These are phyloP conservation scores for Goniozus legneri DNA, from an alignment of 1,140 invertebrate species.

Conservation along the genomic window DNA sequence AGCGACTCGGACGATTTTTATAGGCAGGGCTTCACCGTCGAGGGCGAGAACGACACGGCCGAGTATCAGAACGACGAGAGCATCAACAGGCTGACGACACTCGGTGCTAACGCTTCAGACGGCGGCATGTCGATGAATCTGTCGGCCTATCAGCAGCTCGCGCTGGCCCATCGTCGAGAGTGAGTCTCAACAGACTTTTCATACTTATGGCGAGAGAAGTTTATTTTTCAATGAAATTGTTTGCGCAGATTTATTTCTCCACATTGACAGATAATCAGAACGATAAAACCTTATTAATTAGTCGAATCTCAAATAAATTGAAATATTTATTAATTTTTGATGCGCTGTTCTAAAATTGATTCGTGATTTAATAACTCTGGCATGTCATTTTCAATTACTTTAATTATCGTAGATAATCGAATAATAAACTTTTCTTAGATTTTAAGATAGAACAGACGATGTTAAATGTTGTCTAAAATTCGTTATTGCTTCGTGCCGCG, in stretches of 20 bases:
- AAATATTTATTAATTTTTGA: too few relatives aligned
- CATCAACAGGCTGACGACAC: conserved; percentile 8
- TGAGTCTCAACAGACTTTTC: too few relatives aligned
- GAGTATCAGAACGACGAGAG: conserved; percentile 32
- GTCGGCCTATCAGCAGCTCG: conserved; percentile 34
- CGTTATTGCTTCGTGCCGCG: not conserved
- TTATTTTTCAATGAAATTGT: too few relatives aligned
- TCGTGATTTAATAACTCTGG: too few relatives aligned
- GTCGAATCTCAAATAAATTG: too few relatives aligned
- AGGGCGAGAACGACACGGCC: conserved; percentile 27
- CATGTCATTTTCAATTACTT: too few relatives aligned
- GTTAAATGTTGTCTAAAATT: too few relatives aligned
- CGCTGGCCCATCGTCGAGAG: conserved; percentile 36
- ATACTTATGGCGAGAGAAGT: too few relatives aligned
- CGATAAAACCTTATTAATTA: too few relatives aligned
- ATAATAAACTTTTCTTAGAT: not conserved
- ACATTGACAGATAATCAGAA: too few relatives aligned
- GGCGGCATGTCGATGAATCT: conserved; percentile 23
- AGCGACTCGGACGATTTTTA: conserved; percentile 7
- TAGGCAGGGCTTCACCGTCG: not conserved
- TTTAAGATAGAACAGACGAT: not conserved
- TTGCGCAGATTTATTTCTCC: too few relatives aligned
- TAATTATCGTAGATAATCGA: not conserved
- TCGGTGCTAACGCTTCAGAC: conserved; percentile 13
- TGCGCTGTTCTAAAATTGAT: too few relatives aligned